Evolutionary conservation across 1,140 invertebrate species (phyloP), one percentile per base, ranked within the genome.

Genomic region (Penaeus vannamei): DNA sequence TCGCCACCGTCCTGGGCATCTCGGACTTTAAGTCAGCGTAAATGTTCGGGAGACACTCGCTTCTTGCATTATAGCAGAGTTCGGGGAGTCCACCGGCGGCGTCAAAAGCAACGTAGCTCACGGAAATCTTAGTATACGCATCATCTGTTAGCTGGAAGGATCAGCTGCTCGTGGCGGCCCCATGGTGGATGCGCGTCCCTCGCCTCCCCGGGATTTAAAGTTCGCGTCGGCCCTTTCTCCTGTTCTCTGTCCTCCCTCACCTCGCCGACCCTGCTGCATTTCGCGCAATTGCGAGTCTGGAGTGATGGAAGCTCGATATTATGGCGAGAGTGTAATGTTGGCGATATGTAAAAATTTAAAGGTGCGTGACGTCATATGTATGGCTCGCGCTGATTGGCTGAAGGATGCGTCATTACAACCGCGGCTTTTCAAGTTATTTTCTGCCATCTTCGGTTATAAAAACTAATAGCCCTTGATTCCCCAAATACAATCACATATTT

Each of bases 41-140:
- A 59, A 36, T 12, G 53, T 59, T 29, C 60, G 42, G 59, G 29
- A 66, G 69, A 26, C 20, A 84, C 82, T 77, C n/a, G 59, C 23
- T 69, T 89, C 82, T 84, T 84, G 66, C 87, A 89, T 89, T 61
- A 60, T 84, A 79, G 3, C 32, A 42, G 64, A 22, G 32, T 36
- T 79, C 53, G 53, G 53, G 12, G n/a, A 32, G 69, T 26, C 60
- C 59, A 26, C 60, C 14, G 32, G 59, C 62, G 29, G 23, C 72
- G 36, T 14, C 59, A n/a, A 79, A 89, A 36, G 7, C 69, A 42
- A 53, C 53, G 8, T 84, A 61, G 64, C 10, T 23, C 42, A 32
- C 69, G 53, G 42, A 89, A 84, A 64, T 66, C 42, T 26, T 84
- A 76, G 84, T 79, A 66, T 89, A 89, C 87, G 87, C 87, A 89